Evolutionary conservation across 1,140 invertebrate species (phyloP).

Genomic region (Melanaphis sacchari): DNA sequence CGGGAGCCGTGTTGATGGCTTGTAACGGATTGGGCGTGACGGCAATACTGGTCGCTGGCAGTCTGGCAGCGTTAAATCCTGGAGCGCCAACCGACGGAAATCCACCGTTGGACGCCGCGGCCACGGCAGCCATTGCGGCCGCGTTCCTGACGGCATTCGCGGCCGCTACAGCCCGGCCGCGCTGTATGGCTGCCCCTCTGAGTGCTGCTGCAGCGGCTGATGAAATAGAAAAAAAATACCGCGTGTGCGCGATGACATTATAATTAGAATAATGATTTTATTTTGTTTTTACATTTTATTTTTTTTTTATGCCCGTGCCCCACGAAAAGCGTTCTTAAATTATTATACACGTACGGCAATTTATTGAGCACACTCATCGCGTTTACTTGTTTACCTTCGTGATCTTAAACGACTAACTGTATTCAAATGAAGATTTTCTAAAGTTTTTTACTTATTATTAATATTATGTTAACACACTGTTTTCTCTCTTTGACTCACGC

Average conservation of each 20-base stretch:
- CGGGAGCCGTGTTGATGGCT: constrained; percentile 47
- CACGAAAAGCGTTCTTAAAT: not conserved
- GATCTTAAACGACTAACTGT: not conserved
- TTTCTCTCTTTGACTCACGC: too few relatives aligned
- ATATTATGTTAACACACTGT: too few relatives aligned
- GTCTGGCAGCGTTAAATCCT: constrained; percentile 68
- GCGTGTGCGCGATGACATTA: not conserved
- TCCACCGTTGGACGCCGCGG: constrained; percentile 72
- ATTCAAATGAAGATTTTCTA: not conserved
- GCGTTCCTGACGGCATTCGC: constrained; percentile 71
- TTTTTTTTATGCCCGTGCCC: not conserved
- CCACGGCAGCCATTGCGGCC: constrained; percentile 70
- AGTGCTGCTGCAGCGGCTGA: constrained; percentile 68
- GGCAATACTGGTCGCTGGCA: constrained; percentile 37
- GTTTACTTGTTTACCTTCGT: not conserved
- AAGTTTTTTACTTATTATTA: too few relatives aligned
- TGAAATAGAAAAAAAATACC: constrained; percentile 18
- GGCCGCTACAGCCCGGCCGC: constrained; percentile 68
- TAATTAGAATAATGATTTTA: not conserved
- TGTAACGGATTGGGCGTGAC: constrained; percentile 30
- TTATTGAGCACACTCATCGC: not conserved
- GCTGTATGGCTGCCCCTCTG: constrained; percentile 74
- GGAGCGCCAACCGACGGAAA: constrained; percentile 74
- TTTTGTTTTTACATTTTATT: not conserved
- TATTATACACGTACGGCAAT: not conserved